A percentile compares a stretch with the other conserved stretches of the same genome.
These are phyloP conservation scores for Lamproptera curius DNA, from an alignment of 2,888 invertebrate genomes.

Conservation along the genomic window DNA sequence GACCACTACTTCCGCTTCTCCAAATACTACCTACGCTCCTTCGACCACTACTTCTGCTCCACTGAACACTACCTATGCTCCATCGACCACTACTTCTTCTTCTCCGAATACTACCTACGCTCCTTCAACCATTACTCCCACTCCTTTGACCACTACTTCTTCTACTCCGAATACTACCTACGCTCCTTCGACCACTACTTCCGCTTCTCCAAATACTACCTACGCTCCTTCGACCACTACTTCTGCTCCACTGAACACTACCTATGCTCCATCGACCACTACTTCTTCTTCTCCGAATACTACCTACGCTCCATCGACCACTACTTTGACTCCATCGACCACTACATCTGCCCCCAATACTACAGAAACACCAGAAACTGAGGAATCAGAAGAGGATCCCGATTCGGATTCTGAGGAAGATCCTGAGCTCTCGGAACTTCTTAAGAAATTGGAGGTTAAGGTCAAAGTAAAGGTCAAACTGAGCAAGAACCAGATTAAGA, in stretches of 20 bases:
- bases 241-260: conserved; percentile 7
- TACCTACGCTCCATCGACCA: too few relatives aligned
- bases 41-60: conserved; percentile 2
- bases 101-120: conserved; percentile 20
- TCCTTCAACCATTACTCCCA: neutral
- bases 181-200: conserved; percentile 15
- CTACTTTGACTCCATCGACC: conserved; percentile 8
- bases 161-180: conserved; percentile 14
- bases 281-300: conserved; percentile 13
- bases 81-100: conserved; percentile 12
- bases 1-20: neutral
- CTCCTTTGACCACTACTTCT: conserved; percentile 4
- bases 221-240: conserved; percentile 19
- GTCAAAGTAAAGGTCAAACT: conserved; percentile 61
- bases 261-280: conserved; percentile 16
- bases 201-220: neutral
- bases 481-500: conserved; percentile 43
- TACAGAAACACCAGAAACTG: conserved; percentile 16
- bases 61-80: neutral
- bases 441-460: conserved; percentile 57
- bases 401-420: conserved; percentile 36
- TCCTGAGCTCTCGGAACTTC: conserved; percentile 43
- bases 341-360: conserved; percentile 17
- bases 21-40: too few relatives aligned
- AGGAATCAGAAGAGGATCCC: conserved; percentile 19